These are phyloP conservation scores for Poeciliopsis turneri DNA, from an alignment of 2,797 vertebrate genomes.

Conservation along the genomic window DNA sequence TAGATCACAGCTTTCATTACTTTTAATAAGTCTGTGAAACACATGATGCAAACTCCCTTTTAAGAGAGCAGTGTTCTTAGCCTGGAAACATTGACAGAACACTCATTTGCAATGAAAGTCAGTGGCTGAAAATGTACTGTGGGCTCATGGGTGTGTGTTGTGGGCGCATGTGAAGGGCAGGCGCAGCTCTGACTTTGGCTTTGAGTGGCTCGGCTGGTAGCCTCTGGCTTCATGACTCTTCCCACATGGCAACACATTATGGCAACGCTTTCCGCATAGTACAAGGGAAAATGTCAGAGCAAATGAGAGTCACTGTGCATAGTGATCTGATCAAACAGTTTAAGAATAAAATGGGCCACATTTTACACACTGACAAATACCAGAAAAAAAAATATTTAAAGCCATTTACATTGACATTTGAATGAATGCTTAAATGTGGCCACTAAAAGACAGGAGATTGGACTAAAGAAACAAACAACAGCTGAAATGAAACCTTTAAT, in stretches of 20 bases:
- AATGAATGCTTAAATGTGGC: slow-evolving; percentile 2
- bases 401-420: neutral
- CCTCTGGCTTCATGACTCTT: slow-evolving; percentile 72
- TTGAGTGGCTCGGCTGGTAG: slow-evolving; percentile 58
- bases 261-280: slow-evolving; percentile 66
- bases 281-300: slow-evolving; percentile 55
- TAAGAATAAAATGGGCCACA: slow-evolving; percentile 26
- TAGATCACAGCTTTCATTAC: slow-evolving; percentile 60
- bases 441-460: neutral
- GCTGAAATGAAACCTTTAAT: slow-evolving; percentile 9
- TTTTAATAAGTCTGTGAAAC: slow-evolving; percentile 64
- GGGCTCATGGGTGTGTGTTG: slow-evolving; percentile 51
- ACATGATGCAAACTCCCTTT: slow-evolving; percentile 40
- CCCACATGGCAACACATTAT: slow-evolving; percentile 72
- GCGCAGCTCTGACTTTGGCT: slow-evolving; percentile 68
- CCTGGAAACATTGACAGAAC: slow-evolving; percentile 62
- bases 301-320: slow-evolving; percentile 50
- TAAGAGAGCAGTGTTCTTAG: slow-evolving; percentile 43
- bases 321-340: slow-evolving; percentile 45
- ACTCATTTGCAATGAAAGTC: slow-evolving; percentile 75
- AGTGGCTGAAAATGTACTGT: slow-evolving; percentile 65
- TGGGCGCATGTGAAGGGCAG: slow-evolving; percentile 66
- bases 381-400: neutral
- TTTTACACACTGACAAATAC: slow-evolving; percentile 7
- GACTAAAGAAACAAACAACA: slow-evolving; percentile 6